phyloP scores from a whole-genome alignment of 2,113 vertebrate species.

The Rhizomys pruinosus region DNA sequence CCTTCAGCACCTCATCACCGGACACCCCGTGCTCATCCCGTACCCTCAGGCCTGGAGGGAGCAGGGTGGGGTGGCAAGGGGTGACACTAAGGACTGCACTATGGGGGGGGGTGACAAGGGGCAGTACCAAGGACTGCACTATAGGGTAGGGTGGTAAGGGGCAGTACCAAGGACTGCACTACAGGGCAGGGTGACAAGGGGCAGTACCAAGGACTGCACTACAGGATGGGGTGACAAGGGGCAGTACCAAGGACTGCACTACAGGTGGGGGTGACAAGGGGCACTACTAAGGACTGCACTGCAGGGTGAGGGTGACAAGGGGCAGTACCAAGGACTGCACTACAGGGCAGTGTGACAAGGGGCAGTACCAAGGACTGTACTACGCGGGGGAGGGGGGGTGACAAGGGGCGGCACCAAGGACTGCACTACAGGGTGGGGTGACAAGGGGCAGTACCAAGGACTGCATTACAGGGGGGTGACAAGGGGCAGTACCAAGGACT shows the following conservation, averaged over 20 bases:
- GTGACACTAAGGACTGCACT: background rate
- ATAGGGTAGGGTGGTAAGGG: background rate
- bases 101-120: background rate
- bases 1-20: conserved; percentile 86
- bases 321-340: background rate
- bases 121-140: background rate
- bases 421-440: background rate
- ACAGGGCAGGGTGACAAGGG: background rate
- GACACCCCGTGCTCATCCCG: conserved; percentile 92
- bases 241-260: background rate
- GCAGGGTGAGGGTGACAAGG: background rate
- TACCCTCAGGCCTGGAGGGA: conserved; percentile 83
- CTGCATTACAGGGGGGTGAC: background rate
- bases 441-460: background rate
- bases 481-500: background rate
- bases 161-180: background rate
- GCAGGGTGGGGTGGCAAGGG: background rate
- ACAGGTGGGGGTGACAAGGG: background rate
- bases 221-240: background rate
- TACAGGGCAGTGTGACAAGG: background rate
- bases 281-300: background rate
- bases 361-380: background rate
- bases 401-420: background rate
- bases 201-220: background rate
- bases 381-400: background rate